phyloP scores from a whole-genome alignment of 2,888 invertebrate genomes.

The Stramonita haemastoma region DNA sequence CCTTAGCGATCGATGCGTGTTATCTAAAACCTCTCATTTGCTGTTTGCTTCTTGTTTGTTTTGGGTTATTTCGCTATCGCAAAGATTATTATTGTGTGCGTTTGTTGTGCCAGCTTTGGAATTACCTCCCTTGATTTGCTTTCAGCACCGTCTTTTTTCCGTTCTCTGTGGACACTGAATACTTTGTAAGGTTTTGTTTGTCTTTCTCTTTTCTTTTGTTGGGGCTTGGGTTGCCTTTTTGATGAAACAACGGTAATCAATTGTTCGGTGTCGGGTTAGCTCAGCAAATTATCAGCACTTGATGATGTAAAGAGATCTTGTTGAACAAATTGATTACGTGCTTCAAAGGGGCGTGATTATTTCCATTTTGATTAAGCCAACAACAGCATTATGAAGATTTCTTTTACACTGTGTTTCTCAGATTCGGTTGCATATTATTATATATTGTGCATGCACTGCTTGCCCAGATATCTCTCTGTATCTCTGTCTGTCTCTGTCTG shows the following conservation, averaged over 20 bases:
- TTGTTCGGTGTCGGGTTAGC: not conserved
- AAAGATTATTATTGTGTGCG: not conserved
- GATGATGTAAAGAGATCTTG: not conserved
- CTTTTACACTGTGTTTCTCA: not conserved
- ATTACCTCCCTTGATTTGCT: not conserved
- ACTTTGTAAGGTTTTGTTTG: no score
- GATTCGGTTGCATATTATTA: not conserved
- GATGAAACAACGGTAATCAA: not conserved
- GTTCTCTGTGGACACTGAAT: no score
- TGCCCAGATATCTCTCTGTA: not conserved
- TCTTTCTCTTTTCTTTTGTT: no score
- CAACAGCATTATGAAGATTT: not conserved
- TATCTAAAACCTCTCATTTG: constrained; percentile 10
- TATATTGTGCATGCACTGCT: not conserved
- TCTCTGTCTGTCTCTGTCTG: not conserved
- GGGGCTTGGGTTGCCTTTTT: no score
- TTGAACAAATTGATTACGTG: not conserved
- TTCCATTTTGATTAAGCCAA: not conserved
- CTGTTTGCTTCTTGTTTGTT: not conserved
- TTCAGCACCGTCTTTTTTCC: not conserved
- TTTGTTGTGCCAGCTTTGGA: not conserved
- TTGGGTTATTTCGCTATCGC: not conserved
- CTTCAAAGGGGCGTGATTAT: not conserved
- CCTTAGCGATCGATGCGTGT: not conserved
- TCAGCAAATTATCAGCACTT: not conserved